Conservation (phyloP, 2,888 invertebrate genomes). For the Apamea anceps region DNA sequence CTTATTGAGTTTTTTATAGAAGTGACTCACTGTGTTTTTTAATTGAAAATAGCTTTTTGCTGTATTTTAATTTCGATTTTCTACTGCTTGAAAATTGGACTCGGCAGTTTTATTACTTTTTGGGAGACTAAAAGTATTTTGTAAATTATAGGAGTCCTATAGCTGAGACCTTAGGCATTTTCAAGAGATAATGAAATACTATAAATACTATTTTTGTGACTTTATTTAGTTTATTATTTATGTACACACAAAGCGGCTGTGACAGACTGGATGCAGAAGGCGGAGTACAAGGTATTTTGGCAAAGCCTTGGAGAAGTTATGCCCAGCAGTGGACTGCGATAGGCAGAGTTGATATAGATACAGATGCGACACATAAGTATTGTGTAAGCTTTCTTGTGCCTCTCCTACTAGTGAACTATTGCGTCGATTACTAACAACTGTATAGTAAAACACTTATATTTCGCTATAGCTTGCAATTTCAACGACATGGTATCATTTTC, state of each 20-base stretch:
- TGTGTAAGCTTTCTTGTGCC: neutral
- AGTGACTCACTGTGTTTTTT: constrained; percentile 26
- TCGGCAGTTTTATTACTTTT: constrained; percentile 2
- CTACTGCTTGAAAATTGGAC: neutral
- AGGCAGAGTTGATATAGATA: neutral
- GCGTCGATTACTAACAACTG: neutral
- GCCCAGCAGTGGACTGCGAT: neutral
- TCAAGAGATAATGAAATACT: neutral
- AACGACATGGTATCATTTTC: neutral
- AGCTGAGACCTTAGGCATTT: neutral
- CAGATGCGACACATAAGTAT: neutral
- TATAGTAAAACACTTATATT: neutral
- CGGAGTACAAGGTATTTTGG: neutral
- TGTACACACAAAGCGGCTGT: neutral
- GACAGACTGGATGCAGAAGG: neutral
- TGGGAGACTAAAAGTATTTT: neutral
- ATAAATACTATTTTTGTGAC: neutral
- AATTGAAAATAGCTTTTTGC: constrained; percentile 17
- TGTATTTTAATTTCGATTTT: constrained; percentile 5
- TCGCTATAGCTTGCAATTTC: neutral
- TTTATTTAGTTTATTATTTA: neutral
- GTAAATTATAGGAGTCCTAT: neutral
- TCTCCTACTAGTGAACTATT: neutral
- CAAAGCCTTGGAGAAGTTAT: neutral
- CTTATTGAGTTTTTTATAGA: constrained; percentile 19